phyloP scores from a whole-genome alignment of 1,140 invertebrate species.

The Stegodyphus mimosarum region DNA sequence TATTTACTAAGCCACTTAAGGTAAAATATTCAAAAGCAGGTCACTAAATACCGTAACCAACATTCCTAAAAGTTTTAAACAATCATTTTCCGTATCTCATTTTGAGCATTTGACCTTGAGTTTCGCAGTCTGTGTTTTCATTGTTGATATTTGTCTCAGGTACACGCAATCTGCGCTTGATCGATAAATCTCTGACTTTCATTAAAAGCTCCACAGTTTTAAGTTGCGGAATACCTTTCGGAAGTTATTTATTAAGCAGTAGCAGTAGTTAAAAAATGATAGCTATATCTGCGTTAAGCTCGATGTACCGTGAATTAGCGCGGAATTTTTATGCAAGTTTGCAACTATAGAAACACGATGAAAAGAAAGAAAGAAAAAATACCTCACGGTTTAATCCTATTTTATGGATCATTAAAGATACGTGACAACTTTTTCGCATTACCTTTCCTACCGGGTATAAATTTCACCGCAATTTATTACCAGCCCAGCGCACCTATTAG shows the following conservation, averaged over 20 bases:
- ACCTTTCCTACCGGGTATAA: slow-evolving; percentile 27
- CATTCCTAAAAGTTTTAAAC: too few relatives aligned
- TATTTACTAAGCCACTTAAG: too few relatives aligned
- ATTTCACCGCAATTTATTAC: slow-evolving; percentile 32
- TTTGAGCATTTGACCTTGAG: too few relatives aligned
- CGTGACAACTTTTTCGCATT: slow-evolving; percentile 53
- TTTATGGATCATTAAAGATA: slow-evolving; percentile 53
- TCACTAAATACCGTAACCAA: too few relatives aligned
- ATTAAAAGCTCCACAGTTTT: too few relatives aligned
- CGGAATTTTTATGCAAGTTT: slow-evolving; percentile 37
- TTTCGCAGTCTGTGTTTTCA: too few relatives aligned
- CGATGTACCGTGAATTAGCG: slow-evolving; percentile 21
- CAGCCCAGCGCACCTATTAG: slow-evolving; percentile 22
- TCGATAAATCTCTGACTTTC: too few relatives aligned
- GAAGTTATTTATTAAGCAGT: background rate
- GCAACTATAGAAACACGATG: background rate
- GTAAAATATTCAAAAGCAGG: too few relatives aligned
- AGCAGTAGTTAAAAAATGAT: background rate
- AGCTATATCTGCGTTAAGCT: background rate
- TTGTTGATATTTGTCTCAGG: too few relatives aligned
- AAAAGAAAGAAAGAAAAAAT: background rate
- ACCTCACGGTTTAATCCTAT: slow-evolving; percentile 37
- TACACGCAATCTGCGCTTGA: too few relatives aligned
- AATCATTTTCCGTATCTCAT: too few relatives aligned
- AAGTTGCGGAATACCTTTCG: too few relatives aligned